Conservation (phyloP, 2,797 vertebrate species). For the Coranthus polyacanthus region DNA sequence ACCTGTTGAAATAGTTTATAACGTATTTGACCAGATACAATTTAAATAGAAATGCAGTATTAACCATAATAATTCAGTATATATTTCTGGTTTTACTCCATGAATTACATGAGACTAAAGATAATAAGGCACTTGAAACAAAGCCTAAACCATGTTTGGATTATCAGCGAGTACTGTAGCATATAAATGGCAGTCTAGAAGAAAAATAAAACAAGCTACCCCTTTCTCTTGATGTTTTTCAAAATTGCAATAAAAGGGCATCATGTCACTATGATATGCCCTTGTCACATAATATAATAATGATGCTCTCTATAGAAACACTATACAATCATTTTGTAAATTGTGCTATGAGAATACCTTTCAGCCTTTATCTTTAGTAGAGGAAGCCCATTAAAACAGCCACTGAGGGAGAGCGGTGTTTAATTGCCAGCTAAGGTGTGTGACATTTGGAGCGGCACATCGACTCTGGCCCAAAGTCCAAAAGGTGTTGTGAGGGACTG, state of each 20-base stretch:
- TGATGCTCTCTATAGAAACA: constrained; percentile 40
- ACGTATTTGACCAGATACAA: no score
- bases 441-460: constrained; percentile 84
- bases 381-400: constrained; percentile 65
- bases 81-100: background rate
- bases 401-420: constrained; percentile 57
- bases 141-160: background rate
- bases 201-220: background rate
- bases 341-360: constrained; percentile 43
- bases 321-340: constrained; percentile 22
- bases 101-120: background rate
- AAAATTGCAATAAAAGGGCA: constrained; percentile 22
- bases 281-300: constrained; percentile 36
- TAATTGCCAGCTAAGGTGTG: constrained; percentile 81
- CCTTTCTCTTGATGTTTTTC: constrained; percentile 18
- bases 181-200: constrained; percentile 11
- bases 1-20: background rate
- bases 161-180: background rate
- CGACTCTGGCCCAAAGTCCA: constrained; percentile 81
- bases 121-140: background rate
- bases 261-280: constrained; percentile 39
- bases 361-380: constrained; percentile 56
- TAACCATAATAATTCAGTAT: background rate
- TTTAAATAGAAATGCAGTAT: background rate
- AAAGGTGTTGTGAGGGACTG: constrained; percentile 80